Evolutionary conservation across 2,888 invertebrate genomes (phyloP).

Genomic region (Muscina levida): DNA sequence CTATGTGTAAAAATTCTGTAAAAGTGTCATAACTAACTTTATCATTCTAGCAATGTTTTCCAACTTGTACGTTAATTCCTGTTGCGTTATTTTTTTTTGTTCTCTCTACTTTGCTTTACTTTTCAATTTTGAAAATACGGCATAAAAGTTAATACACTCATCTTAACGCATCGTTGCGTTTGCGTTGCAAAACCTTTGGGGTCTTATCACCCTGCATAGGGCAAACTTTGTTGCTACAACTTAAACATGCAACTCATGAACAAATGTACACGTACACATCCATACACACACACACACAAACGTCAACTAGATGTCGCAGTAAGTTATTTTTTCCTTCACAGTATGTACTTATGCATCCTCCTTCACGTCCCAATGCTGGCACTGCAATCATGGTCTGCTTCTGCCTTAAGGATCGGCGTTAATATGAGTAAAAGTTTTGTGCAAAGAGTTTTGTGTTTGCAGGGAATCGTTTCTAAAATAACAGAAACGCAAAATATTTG

Average conservation of each 20-base stretch:
- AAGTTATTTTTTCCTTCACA: no score
- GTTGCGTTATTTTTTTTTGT: neutral
- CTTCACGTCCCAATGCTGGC: no score
- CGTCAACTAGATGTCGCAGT: neutral
- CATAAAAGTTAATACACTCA: neutral
- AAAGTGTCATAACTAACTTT: conserved; percentile 5
- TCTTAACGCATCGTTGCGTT: conserved; percentile 57
- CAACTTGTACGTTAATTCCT: neutral
- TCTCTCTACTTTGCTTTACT: neutral
- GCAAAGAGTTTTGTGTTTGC: neutral
- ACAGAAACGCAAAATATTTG: neutral
- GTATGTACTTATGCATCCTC: no score
- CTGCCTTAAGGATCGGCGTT: neutral
- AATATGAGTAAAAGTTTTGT: conserved; percentile 1
- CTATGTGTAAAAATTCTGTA: neutral
- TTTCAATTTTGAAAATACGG: neutral
- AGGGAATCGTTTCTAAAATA: no score
- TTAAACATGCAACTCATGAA: neutral
- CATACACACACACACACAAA: neutral
- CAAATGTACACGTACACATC: neutral
- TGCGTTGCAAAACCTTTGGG: conserved; percentile 50
- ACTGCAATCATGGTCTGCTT: neutral
- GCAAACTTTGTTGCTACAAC: conserved; percentile 6
- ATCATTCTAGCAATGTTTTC: conserved; percentile 7
- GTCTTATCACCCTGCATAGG: conserved; percentile 1